Evolutionary conservation across 1,140 invertebrate genomes (phyloP).

Genomic region (Apis laboriosa): DNA sequence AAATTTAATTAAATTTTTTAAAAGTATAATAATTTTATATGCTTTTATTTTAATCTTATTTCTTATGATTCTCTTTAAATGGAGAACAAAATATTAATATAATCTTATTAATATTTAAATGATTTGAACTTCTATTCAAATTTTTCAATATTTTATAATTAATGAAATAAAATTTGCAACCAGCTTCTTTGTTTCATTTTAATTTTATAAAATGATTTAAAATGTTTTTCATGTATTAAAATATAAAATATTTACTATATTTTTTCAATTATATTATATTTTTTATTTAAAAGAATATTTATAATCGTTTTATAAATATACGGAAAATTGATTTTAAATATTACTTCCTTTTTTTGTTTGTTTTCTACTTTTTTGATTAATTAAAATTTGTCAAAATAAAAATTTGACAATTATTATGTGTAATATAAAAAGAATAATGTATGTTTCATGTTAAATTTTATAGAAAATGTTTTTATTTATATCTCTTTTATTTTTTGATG

Average conservation of each 20-base stretch:
- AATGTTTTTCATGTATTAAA: neutral
- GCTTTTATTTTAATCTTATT: constrained; percentile 1
- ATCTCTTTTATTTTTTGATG: neutral
- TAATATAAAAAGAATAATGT: neutral
- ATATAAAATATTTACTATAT: neutral
- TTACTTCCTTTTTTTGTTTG: neutral
- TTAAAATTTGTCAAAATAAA: neutral
- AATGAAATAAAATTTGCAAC: constrained; percentile 6
- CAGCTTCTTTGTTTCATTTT: constrained; percentile 46
- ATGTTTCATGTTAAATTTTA: neutral
- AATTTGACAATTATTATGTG: neutral
- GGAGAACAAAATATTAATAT: neutral
- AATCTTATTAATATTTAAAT: constrained; percentile 19
- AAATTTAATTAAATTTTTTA: neutral
- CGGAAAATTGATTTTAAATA: neutral
- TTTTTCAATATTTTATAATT: constrained; percentile 12
- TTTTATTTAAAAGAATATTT: neutral
- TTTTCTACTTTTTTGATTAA: neutral
- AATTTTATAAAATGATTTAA: neutral
- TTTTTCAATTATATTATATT: neutral
- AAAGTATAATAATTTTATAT: neutral
- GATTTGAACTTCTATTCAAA: constrained; percentile 7
- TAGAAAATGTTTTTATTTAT: neutral
- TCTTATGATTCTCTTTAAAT: neutral
- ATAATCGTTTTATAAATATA: neutral